Percentiles rank a stretch among this genome's conserved stretches.
Conservation (phyloP, 2,113 vertebrate species). For the Andinoacara biseriatus region DNA sequence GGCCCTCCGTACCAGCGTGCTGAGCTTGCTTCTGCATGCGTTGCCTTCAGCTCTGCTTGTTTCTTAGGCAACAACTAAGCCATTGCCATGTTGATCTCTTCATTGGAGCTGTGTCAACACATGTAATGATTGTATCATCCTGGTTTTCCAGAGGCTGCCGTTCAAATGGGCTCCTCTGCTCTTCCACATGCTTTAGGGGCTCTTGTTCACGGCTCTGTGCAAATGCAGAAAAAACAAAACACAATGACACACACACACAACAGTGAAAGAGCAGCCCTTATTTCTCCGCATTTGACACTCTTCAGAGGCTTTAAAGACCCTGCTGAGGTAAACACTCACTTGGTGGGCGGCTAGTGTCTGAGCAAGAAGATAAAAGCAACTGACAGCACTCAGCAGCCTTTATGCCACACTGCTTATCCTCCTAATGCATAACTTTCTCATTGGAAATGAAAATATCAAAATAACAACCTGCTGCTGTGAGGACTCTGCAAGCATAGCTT, state of each 20-base stretch:
- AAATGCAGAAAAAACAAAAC: slow-evolving; percentile 21
- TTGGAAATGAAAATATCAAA: slow-evolving; percentile 55
- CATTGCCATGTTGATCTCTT: slow-evolving; percentile 27
- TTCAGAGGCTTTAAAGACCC: slow-evolving; percentile 49
- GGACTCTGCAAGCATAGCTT: background rate
- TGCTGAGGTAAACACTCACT: slow-evolving; percentile 49
- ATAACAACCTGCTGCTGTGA: slow-evolving; percentile 27
- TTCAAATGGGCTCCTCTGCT: slow-evolving; percentile 30
- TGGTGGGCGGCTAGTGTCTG: slow-evolving; percentile 19
- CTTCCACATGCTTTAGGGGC: slow-evolving; percentile 12
- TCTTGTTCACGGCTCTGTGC: slow-evolving; percentile 38
- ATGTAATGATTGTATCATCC: slow-evolving; percentile 51
- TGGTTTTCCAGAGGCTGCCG: slow-evolving; percentile 36
- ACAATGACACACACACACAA: background rate
- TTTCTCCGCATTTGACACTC: slow-evolving; percentile 20
- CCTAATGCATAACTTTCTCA: slow-evolving; percentile 23
- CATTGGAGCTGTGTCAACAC: slow-evolving; percentile 52
- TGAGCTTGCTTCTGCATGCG: background rate
- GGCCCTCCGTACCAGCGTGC: background rate
- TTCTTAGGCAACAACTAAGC: slow-evolving; percentile 64
- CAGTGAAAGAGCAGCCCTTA: slow-evolving; percentile 22
- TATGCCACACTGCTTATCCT: background rate
- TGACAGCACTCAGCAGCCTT: background rate
- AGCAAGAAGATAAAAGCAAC: slow-evolving; percentile 38
- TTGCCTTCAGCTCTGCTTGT: slow-evolving; percentile 32